Base-by-base conservation (phyloP, 2,113 vertebrate genomes). In the Bucco capensis region DNA sequence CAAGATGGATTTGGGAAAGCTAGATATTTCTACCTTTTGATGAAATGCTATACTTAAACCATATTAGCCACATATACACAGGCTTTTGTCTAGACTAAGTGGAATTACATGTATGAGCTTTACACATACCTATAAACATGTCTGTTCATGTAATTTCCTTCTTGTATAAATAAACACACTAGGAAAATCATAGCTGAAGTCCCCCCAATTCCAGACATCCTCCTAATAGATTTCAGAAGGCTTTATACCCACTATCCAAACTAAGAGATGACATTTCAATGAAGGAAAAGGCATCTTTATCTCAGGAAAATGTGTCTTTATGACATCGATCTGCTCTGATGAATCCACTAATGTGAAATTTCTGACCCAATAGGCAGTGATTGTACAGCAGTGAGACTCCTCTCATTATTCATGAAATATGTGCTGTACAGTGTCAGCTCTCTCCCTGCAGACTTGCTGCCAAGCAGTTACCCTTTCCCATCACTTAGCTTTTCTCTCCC, bases 351-450 rank as follows among this genome's bases (percentile, higher is more conserved):
- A 98, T 94, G 80, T 96, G 96, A 97, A 98, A 97, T 98, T 98
- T 98, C 97, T 98, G 97, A 98, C 96, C 97, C 97, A 97, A 97
- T 75, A 97, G 96, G 95, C 96, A 97, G 92, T 97, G 97, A 98
- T 95, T 97, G 95, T 95, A 97, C 81, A 96, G 96, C 83, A 92
- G 94, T 87, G 95, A 96, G 88, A 89, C 78, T 95, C 86, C 84
- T 95, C 96, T 98, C 97, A 97, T 98, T 97, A 97, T 98, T 98
- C 97, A 97, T 97, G 96, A 98, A 98, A 97, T 97, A 97, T 94
- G 80, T 96, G 93, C 94, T 62, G 35, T 79, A 83, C 44, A 66
- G 94, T 95, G 92, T 96, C 95, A 97, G 96, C 61, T 95, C 80
- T 93, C 84, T 97, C 97, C 95, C 94, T 71, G 86, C 81, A 96